Base-by-base conservation (phyloP, 1,140 invertebrate genomes). In the Temnothorax curvispinosus region DNA sequence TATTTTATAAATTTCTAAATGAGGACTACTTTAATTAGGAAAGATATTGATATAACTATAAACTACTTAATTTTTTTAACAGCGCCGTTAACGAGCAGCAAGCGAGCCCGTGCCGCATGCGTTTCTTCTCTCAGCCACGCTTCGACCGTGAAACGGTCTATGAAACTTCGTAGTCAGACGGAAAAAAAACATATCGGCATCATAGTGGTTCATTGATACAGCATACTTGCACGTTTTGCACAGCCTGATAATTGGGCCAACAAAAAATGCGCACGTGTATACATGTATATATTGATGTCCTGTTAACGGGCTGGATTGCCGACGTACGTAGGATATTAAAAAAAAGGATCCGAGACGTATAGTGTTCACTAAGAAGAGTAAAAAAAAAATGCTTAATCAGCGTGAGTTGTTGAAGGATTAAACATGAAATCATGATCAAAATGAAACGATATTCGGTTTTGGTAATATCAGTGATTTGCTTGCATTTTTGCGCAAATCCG, bases 341-440 rank as follows among this genome's bases (percentile, higher is more conserved):
- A 65, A 67, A 41, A 35, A 62, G 7, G 21, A 58, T 38, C 18
- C 5, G 18, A 8, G 2, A 58, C 6, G 15, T 38, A 18, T 64
- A 62, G 6, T 18, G 18, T 41, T 21, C n/a, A 41, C 64, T 21
- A 41, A 67, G 4, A 67, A 4, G 3, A 67, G 9, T 41, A 67
- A 67, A 62, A 67, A n/a, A 41, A 62, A 44, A 67, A n/a, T 41
- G 9, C n/a, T 41, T 41, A 67, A 67, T 67, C 64, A 62, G 60
- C 60, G 8, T 21, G 18, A 8, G 32, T 18, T 32, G 32, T 18
- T 32, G 60, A 67, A 67, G 41, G 11, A 41, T 67, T 67, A 41
- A 67, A 67, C 64, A 2, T 35, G 41, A 41, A 3, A 41, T 27
- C 27, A 27, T 27, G 27, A 27, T 27, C 27, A 65, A 41, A 11